Conservation (phyloP, 2,888 invertebrate genomes). For the Rapana venosa region DNA sequence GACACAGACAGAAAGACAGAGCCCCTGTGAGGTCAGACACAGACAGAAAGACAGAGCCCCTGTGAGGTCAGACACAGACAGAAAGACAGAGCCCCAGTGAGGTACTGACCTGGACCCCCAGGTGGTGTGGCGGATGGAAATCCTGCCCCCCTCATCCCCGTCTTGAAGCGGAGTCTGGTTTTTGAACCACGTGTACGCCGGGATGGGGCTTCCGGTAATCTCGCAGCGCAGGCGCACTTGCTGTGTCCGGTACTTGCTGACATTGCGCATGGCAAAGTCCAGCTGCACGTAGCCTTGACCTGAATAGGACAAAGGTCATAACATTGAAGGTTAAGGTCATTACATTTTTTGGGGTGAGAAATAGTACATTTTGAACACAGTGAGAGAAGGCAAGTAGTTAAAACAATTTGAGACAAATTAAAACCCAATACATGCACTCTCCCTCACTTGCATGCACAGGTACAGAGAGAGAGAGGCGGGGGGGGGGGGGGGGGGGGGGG, state of each 20-base stretch:
- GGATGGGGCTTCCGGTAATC: slow-evolving; percentile 82
- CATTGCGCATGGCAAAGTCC: slow-evolving; percentile 66
- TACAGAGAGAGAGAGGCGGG: slow-evolving; percentile 29
- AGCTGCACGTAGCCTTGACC: slow-evolving; percentile 63
- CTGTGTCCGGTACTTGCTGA: slow-evolving; percentile 80
- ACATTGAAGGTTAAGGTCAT: neutral
- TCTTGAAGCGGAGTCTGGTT: slow-evolving; percentile 81
- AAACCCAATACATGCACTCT: neutral
- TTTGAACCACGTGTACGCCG: slow-evolving; percentile 83
- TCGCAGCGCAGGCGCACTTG: slow-evolving; percentile 84
- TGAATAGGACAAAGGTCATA: slow-evolving; percentile 46
- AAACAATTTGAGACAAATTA: too few relatives aligned
- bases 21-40: too few relatives aligned
- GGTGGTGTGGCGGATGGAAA: slow-evolving; percentile 72
- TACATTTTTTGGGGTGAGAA: neutral
- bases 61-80: too few relatives aligned
- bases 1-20: too few relatives aligned
- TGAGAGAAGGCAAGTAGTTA: neutral
- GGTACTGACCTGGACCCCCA: slow-evolving; percentile 74
- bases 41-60: too few relatives aligned
- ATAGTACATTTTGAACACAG: neutral
- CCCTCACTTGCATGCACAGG: too few relatives aligned
- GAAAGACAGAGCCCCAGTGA: neutral
- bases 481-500: neutral
- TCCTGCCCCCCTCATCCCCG: slow-evolving; percentile 79